Conservation (phyloP, 2,113 vertebrate genomes). For the Ivindomyrus marchei region DNA sequence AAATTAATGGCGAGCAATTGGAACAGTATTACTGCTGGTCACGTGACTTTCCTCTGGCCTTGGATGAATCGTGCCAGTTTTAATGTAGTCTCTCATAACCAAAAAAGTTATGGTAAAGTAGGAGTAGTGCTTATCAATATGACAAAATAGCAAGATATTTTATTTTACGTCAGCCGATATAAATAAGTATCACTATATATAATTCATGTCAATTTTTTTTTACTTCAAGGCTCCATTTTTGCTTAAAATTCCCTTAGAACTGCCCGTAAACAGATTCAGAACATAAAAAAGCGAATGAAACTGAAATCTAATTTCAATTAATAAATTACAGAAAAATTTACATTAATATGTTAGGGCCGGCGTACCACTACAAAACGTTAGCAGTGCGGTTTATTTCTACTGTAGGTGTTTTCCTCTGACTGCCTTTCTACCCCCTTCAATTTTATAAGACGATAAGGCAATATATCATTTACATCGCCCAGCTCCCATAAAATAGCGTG, state of each 20-base stretch:
- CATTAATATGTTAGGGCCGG: too few species aligned
- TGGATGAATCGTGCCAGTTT: not conserved
- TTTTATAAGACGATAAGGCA: not conserved
- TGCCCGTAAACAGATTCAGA: too few species aligned
- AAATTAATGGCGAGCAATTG: not conserved
- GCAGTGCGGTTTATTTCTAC: not conserved
- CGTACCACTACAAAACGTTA: not conserved
- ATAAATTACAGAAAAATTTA: too few species aligned
- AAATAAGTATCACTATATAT: not conserved
- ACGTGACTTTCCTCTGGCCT: not conserved
- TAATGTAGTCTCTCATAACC: not conserved
- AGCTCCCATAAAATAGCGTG: not conserved
- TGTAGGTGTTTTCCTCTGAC: not conserved
- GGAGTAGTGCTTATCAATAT: not conserved
- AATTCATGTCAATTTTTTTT: not conserved
- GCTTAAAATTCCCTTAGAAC: too few species aligned
- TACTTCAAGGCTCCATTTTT: too few species aligned
- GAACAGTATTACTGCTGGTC: not conserved
- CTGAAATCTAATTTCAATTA: too few species aligned
- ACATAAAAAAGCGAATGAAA: too few species aligned
- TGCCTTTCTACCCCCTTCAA: not conserved
- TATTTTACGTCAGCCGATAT: not conserved
- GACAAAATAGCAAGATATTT: not conserved
- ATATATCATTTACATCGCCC: not conserved
- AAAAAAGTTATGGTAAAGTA: not conserved